Conservation (phyloP, 1,140 invertebrate species). For the Anastatus disparis region DNA sequence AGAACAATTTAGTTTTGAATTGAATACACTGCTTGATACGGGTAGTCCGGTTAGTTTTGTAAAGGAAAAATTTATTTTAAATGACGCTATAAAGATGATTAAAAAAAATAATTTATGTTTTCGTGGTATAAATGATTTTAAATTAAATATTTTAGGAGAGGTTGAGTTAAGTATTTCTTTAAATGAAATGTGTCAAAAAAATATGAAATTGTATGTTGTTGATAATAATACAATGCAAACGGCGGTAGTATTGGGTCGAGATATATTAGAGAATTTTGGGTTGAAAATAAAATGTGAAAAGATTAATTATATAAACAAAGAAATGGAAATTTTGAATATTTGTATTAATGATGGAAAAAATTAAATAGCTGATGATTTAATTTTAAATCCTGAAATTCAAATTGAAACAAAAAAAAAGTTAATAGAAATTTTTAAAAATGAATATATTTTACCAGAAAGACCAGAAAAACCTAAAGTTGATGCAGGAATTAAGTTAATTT, state of each 20-base stretch:
- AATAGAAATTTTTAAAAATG: background rate
- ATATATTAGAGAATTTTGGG: too few relatives aligned
- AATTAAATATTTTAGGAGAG: conserved; percentile 8
- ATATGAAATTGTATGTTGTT: background rate
- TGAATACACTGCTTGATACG: conserved; percentile 26
- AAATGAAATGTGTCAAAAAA: conserved; percentile 3
- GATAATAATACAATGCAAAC: conserved; percentile 2
- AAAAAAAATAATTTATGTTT: background rate
- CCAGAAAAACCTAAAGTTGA: background rate
- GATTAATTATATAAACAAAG: too few relatives aligned
- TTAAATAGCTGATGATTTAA: too few relatives aligned
- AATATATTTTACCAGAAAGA: background rate
- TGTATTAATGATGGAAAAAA: too few relatives aligned
- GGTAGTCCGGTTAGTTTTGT: conserved; percentile 34
- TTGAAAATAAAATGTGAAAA: too few relatives aligned
- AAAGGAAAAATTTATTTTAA: conserved; percentile 16
- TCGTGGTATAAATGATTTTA: conserved; percentile 27
- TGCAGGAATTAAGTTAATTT: too few relatives aligned
- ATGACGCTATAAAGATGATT: background rate
- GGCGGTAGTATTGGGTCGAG: conserved; percentile 21
- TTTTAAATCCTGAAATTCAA: too few relatives aligned
- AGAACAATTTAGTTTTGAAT: too few relatives aligned
- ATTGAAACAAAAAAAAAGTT: background rate
- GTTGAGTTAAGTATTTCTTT: background rate
- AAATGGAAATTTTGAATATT: too few relatives aligned